Evolutionary conservation across 2,888 invertebrate genomes (phyloP).

Genomic region (Hirtodrosophila alboralis): DNA sequence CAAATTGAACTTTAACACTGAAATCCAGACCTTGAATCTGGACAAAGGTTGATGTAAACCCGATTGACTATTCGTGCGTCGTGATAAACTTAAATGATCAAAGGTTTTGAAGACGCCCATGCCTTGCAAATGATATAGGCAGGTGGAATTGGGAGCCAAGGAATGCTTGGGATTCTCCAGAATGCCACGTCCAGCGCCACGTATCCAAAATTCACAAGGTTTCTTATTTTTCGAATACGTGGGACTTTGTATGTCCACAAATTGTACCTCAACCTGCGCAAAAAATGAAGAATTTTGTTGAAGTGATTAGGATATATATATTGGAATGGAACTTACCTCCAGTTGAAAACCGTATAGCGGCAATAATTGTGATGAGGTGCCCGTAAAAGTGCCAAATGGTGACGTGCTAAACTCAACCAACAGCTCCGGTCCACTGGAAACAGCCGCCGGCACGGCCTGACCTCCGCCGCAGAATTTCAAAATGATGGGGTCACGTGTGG

Average conservation of each 20-base stretch:
- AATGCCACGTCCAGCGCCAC: conserved; percentile 91
- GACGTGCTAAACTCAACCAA: conserved; percentile 95
- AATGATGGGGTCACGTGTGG: conserved; percentile 93
- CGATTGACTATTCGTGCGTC: conserved; percentile 84
- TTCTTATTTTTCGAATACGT: conserved; percentile 93
- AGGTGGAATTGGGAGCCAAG: conserved; percentile 94
- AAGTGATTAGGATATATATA: neutral
- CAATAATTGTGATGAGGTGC: conserved; percentile 91
- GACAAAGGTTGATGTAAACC: conserved; percentile 85
- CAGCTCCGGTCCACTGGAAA: conserved; percentile 94
- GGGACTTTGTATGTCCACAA: conserved; percentile 92
- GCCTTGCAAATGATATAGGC: conserved; percentile 92
- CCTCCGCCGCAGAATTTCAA: conserved; percentile 96
- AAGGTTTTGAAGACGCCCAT: conserved; percentile 86
- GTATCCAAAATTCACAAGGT: conserved; percentile 93
- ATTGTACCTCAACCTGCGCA: conserved; percentile 90
- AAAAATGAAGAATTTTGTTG: no score
- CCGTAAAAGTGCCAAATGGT: conserved; percentile 92
- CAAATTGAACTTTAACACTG: conserved; percentile 93
- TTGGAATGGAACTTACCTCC: conserved; percentile 87
- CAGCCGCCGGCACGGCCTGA: conserved; percentile 92
- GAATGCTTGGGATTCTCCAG: conserved; percentile 93
- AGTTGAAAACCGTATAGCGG: conserved; percentile 95
- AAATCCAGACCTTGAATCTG: conserved; percentile 93
- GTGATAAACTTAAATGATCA: conserved; percentile 85